Base-by-base conservation (phyloP, 2,113 vertebrate species). In the Chamaetylas fuelleborni region DNA sequence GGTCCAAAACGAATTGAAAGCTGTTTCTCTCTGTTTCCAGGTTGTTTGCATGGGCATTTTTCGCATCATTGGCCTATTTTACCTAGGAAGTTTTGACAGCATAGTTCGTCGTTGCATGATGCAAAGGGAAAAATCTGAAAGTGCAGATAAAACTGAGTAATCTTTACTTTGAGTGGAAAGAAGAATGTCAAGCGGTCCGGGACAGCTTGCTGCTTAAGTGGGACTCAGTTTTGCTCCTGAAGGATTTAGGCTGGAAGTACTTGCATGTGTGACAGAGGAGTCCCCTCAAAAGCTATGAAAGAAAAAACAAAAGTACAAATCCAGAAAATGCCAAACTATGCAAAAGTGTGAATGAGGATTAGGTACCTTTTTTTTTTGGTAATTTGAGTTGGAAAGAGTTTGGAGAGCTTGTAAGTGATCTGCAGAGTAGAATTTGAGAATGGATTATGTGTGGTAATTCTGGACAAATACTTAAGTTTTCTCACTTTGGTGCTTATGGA, bases 91-190 rank as follows among this genome's bases (percentile, higher is more conserved):
- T 86, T 99, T 99, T 74, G 99, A 99, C 98, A 99, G 98, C 97
- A 99, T 99, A 72, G 97, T 99, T 76, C 99, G 99, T 65, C 99
- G 99, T 96, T 99, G 99, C 97, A 99, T 99, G 99, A 98, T 99
- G 93, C 98, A 99, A 96, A 99, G 98, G 95, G 98, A 98, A 94
- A 98, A 98, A 93, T 97, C 98, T 78, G 98, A 98, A 97, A 97
- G 91, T 36, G 73, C 97, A 34, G 98, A 99, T 97, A 99, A 99
- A 98, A 98, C 97, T 61, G 98, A 99, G 95, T 99, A 98, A 98
- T 70, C 50, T 71, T 86, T 26, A 62, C 51, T 93, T 54, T 29
- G 80, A 88, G 38, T 58, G 81, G 65, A 81, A 95, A 90, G 81
- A 96, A 92, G 94, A 94, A 86, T 90, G 64, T 91, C 86, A 95